phyloP scores from a whole-genome alignment of 2,797 vertebrate species.

The Tenualosa ilisha region DNA sequence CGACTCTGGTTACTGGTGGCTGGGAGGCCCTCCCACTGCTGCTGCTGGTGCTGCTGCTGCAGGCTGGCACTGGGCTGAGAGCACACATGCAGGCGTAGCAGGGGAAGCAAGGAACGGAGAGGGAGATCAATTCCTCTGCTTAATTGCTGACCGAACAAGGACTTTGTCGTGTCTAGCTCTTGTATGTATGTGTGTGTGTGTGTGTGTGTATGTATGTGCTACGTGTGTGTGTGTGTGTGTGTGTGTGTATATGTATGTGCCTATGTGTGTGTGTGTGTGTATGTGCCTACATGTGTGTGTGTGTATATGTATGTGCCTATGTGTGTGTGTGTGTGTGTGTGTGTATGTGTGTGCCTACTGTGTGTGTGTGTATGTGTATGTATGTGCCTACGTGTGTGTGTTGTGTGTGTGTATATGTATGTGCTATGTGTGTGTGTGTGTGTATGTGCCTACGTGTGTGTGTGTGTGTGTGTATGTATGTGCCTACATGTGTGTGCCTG shows the following conservation, averaged over 20 bases:
- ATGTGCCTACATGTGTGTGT: neutral
- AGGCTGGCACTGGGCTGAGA: neutral
- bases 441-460: neutral
- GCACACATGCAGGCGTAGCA: neutral
- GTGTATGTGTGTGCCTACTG: neutral
- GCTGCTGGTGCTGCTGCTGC: neutral
- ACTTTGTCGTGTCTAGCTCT: neutral
- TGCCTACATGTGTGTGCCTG: neutral
- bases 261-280: neutral
- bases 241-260: neutral
- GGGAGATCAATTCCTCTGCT: neutral
- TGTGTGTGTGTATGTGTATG: neutral
- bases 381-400: neutral
- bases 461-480: neutral
- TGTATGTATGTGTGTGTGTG: slow-evolving; percentile 24
- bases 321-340: neutral
- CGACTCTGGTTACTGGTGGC: neutral
- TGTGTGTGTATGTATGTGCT: neutral
- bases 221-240: neutral
- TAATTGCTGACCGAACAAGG: slow-evolving; percentile 14
- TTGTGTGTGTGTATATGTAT: neutral
- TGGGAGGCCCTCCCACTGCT: neutral
- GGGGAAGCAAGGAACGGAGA: neutral
- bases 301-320: neutral
- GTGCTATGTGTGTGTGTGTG: neutral